Conservation (phyloP, 23 tunicate species). For the Ascidia mentula region DNA sequence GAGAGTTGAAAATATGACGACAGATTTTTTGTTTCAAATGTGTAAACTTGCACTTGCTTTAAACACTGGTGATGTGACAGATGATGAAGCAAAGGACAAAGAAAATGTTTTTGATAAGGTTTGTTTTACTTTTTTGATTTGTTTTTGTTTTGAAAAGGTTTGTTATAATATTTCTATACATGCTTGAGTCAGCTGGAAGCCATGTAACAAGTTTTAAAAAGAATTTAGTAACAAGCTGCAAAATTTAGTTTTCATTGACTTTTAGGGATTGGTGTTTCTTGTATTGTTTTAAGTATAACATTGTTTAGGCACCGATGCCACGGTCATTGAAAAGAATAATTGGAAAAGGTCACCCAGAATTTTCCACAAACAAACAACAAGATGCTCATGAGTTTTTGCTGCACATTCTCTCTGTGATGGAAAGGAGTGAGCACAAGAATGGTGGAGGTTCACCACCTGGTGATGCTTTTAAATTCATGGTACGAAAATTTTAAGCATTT, state of each 20-base stretch:
- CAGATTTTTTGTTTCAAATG: constrained; percentile 47
- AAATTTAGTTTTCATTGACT: no score
- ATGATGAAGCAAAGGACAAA: not conserved
- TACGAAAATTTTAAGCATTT: constrained; percentile 1
- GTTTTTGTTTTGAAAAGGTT: no score
- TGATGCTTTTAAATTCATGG: constrained; percentile 70
- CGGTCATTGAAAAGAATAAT: constrained; percentile 47
- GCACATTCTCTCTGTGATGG: constrained; percentile 57
- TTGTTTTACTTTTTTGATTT: no score
- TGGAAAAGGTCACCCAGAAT: constrained; percentile 84
- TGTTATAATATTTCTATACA: no score
- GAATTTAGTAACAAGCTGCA: no score
- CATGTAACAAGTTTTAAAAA: no score
- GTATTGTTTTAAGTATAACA: no score
- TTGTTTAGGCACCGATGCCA: constrained; percentile 20
- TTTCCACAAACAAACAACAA: constrained; percentile 89
- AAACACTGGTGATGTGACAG: not conserved
- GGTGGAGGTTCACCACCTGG: constrained; percentile 34
- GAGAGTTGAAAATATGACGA: constrained; percentile 19
- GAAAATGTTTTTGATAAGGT: no score
- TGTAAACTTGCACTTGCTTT: constrained; percentile 53
- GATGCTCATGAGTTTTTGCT: constrained; percentile 95
- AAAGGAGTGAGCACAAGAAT: constrained; percentile 41
- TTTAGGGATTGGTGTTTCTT: no score
- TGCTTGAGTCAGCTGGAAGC: no score